Percentiles rank a stretch among this genome's conserved stretches.
Evolutionary conservation across 2,888 invertebrate genomes (phyloP).

Genomic region (Eubasilissa splendida): DNA sequence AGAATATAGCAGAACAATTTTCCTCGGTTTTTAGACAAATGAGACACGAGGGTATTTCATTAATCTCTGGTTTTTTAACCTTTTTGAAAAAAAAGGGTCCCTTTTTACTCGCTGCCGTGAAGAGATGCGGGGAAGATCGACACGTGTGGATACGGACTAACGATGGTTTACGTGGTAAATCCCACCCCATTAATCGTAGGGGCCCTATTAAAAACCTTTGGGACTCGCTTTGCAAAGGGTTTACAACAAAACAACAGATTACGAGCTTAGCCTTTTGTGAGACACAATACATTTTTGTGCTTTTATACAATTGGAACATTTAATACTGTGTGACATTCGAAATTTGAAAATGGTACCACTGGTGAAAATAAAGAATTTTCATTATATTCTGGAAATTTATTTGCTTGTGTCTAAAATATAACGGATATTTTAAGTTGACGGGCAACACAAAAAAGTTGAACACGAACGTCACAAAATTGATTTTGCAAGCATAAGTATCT

Average conservation of each 20-base stretch:
- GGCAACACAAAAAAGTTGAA: too few relatives aligned
- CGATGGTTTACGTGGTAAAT: constrained; percentile 1
- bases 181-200: constrained; percentile 14
- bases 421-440: too few relatives aligned
- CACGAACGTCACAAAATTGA: too few relatives aligned
- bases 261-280: constrained; percentile 13
- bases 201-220: constrained; percentile 5
- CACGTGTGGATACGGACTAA: constrained; percentile 8
- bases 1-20: too few relatives aligned
- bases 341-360: too few relatives aligned
- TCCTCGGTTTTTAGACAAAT: too few relatives aligned
- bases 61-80: too few relatives aligned
- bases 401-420: too few relatives aligned
- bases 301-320: not conserved
- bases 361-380: not conserved
- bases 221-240: not conserved
- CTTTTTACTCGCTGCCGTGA: not conserved
- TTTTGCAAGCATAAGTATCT: too few relatives aligned
- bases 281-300: constrained; percentile 6
- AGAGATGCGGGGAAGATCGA: not conserved
- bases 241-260: constrained; percentile 27
- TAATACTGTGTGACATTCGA: not conserved
- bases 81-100: not conserved
- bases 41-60: too few relatives aligned
- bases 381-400: too few relatives aligned